Evolutionary conservation across 2,113 vertebrate genomes (phyloP).

Genomic region (Sebastes fasciatus): DNA sequence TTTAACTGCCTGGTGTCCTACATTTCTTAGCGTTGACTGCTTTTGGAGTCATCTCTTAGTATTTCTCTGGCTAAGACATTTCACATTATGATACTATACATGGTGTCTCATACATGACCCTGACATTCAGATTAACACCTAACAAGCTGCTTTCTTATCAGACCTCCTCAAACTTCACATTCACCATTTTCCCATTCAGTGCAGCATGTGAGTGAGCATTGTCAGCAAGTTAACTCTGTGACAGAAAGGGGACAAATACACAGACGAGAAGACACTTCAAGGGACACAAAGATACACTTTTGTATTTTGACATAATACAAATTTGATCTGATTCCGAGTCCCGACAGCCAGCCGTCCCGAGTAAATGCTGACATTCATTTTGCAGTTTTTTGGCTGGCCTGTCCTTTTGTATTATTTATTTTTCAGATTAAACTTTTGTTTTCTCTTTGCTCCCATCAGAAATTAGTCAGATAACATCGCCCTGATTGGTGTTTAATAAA

Average conservation of each 20-base stretch:
- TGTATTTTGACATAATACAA: constrained; percentile 18
- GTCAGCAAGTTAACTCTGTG: constrained; percentile 17
- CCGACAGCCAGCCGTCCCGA: not conserved
- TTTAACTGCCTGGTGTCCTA: too few relatives aligned
- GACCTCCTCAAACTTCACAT: not conserved
- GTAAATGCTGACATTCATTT: constrained; percentile 11
- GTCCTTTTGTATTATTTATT: constrained; percentile 3
- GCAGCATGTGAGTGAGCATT: constrained; percentile 1
- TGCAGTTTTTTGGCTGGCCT: not conserved
- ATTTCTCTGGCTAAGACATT: too few relatives aligned
- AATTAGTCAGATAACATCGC: too few relatives aligned
- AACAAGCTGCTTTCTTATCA: constrained; percentile 1
- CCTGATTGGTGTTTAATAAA: constrained; percentile 3
- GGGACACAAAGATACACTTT: not conserved
- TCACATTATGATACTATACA: too few relatives aligned
- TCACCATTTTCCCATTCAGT: not conserved
- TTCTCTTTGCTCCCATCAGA: not conserved
- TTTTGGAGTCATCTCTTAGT: too few relatives aligned
- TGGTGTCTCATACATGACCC: too few relatives aligned
- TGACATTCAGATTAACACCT: not conserved
- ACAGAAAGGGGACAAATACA: constrained; percentile 2
- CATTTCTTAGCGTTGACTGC: too few relatives aligned
- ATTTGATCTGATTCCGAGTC: constrained; percentile 15
- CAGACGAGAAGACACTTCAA: not conserved
- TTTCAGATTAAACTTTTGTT: not conserved